phyloP scores from a whole-genome alignment of 2,888 invertebrate genomes.

The Pardosa pseudoannulata region DNA sequence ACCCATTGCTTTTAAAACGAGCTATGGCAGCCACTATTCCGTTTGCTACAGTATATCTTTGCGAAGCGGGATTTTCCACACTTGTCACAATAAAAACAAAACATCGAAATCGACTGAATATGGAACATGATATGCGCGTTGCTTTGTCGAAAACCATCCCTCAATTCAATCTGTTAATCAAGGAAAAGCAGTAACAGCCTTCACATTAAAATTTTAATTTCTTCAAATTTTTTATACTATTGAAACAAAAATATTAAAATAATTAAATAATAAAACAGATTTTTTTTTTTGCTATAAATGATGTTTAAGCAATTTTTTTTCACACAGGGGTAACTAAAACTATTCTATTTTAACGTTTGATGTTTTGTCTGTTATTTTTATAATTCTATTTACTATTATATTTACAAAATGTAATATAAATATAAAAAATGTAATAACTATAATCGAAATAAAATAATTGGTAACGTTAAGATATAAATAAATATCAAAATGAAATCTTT shows the following conservation, averaged over 20 bases:
- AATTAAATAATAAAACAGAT: too few relatives aligned
- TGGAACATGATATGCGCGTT: constrained; percentile 37
- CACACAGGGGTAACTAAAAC: constrained; percentile 49
- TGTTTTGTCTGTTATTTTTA: too few relatives aligned
- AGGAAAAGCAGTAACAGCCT: constrained; percentile 41
- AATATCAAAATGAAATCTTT: too few relatives aligned
- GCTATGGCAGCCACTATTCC: constrained; percentile 41
- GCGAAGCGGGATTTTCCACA: constrained; percentile 41
- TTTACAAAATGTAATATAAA: too few relatives aligned
- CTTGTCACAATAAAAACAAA: constrained; percentile 40
- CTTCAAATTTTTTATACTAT: too few relatives aligned
- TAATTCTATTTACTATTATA: too few relatives aligned
- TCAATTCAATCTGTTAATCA: constrained; percentile 46
- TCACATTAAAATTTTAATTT: too few relatives aligned
- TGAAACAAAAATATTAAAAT: too few relatives aligned
- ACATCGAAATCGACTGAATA: constrained; percentile 44
- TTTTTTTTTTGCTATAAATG: constrained; percentile 36
- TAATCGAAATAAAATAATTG: too few relatives aligned
- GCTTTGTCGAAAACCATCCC: constrained; percentile 48
- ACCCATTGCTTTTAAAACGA: constrained; percentile 47
- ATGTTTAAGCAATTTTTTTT: constrained; percentile 46
- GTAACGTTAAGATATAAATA: too few relatives aligned
- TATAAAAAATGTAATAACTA: too few relatives aligned
- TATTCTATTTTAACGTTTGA: too few relatives aligned
- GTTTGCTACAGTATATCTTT: constrained; percentile 46